Evolutionary conservation across 2,797 vertebrate species (phyloP), one percentile per base, ranked within the genome.

Genomic region (Labroides dimidiatus): DNA sequence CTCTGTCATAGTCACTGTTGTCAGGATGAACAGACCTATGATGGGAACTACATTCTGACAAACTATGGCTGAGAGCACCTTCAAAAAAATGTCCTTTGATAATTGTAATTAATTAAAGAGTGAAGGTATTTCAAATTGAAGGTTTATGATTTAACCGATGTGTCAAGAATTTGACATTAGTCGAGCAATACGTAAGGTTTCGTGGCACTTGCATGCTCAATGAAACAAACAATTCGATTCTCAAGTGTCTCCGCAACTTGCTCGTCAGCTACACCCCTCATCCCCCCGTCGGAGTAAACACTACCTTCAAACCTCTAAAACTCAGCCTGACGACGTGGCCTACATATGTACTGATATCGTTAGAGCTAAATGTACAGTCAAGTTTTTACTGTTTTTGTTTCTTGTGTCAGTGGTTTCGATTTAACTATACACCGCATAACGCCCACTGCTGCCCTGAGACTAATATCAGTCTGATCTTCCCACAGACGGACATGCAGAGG

Each of bases 401-500:
- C 19, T 15, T 39, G 13, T 56, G 19, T 60, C 23, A 4, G 0
- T 37, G 53, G 87, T 92, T 90, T 92, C 91, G 84, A 7, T 90
- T 87, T 75, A 42, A 8, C 36, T 64, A 0, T 0, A 21, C 39
- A 57, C 71, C 78, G 21, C 62, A 69, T 1, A 1, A 69, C 87
- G 69, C 81, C 88, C 75, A 83, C 86, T 10, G 0, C 37, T 48
- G 36, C 41, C 24, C n/a, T 10, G 45, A 6, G 20, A 4, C 69
- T 2, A 75, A 88, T 72, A 84, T 59, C 58, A 83, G 80, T 87
- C 75, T 75, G 8, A 13, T 7, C 19, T 61, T 64, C 61, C 81
- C 68, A 52, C 81, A 69, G 14, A 60, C 47, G 16, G 24, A 42
- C 51, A 61, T 2, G 13, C 39, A 37, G 5, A 47, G 30, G 10